Evolutionary conservation across 2,888 invertebrate species (phyloP), one percentile per base, ranked within the genome.

Genomic region (Seira sanloemensis): DNA sequence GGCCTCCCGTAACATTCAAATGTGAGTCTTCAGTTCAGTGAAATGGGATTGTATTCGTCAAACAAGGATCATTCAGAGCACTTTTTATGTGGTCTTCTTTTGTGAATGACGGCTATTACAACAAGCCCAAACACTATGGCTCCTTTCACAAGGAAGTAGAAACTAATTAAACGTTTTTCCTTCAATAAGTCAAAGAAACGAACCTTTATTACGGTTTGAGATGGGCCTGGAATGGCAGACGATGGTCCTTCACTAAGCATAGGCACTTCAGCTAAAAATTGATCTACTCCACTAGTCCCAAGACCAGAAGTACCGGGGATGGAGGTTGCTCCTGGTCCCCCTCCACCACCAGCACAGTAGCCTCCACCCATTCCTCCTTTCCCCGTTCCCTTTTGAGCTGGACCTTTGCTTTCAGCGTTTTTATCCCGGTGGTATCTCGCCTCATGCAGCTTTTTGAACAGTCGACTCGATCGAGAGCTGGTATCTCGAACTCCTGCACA

Each of bases 391-490:
- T 74, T 78, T 68, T 74, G 73, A 58, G 73, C 68, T 54, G 84
- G 76, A 66, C 79, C 84, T 71, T 86, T 82, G 46, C 68, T 77
- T 24, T 82, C 86, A 12, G 62, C 65, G 23, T 78, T 81, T 68
- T 86, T 86, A 37, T 88, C 84, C 16, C 87, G 85, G 62, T 89
- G 88, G 82, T 89, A 87, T 18, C 89, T 86, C 18, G 89, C 89
- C 74, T 89, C 89, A 67, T 89, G 89, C 2, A 89, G 86, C 76
- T 89, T 89, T 73, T 89, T 89, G 85, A 89, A 89, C 24, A 89
- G 88, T 7, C 89, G 88, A 78, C 89, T 89, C 25, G 89, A 89
- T 26, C 89, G 77, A 19, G 89, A 89, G 21, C 85, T 84, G 12
- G 87, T 79, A 68, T 89, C 89, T 37, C 89, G 78, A 19, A 85